Base-by-base conservation (phyloP, 2,113 vertebrate genomes). In the Spheniscus mendiculus region DNA sequence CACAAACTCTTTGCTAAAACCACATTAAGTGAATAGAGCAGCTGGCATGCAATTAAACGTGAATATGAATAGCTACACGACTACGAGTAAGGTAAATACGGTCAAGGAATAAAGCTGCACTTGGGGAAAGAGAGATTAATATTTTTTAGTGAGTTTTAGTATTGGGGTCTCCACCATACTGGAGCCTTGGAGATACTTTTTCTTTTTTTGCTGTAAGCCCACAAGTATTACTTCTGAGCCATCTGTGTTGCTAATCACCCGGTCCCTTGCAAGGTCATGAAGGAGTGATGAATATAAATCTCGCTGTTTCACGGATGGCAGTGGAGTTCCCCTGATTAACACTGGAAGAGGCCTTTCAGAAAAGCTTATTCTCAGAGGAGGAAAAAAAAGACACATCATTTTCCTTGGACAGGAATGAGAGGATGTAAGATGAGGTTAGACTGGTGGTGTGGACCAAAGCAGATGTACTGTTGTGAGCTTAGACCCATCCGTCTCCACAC, bases 311-410 rank as follows among this genome's bases (percentile, higher is more conserved):
- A 40, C 12, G 76, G 61, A 15, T 69, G 30, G 47, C 40, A 59
- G 15, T 65, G 56, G 40, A 79, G 25, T 59, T 92, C 34, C 80
- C 25, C 47, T 62, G 27, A 73, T 63, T 34, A 89, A 65, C 36
- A 66, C 10, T 40, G 49, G 44, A 63, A 87, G 69, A 89, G 8
- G 27, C 61, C 40, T 30, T 77, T 91, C 52, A 65, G 50, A 85
- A 83, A 61, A 56, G 15, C 11, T 62, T 62, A 15, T 32, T 44
- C 25, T 85, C 36, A 61, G n/a, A 89, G 10, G 11, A 73, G 17
- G 3, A 2, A 25, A 50, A 40, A 63, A 49, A 56, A n/a, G 10
- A 29, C 15, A 7, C 0, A 0, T 86, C 4, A 0, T 73, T 84
- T 73, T 66, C 40, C 82, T 82, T 47, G 76, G 87, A 15, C 21